Evolutionary conservation across 2,797 vertebrate species (phyloP), one percentile per base, ranked within the genome.

Genomic region (Danio kyathit): DNA sequence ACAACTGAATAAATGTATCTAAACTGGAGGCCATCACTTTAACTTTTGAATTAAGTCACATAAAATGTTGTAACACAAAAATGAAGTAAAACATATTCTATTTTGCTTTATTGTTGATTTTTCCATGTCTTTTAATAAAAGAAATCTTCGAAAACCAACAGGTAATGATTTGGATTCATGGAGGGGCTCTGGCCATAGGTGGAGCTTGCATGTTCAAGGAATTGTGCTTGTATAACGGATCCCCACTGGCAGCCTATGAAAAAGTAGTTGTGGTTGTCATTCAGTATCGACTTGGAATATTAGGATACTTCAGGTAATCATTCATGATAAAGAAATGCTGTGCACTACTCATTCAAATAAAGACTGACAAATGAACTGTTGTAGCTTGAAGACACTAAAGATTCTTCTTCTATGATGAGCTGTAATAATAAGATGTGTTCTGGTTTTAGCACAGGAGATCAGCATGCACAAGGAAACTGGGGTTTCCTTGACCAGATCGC

Each of bases 111-210:
- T n/a, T n/a, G n/a, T n/a, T n/a, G n/a, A n/a, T n/a, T n/a, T n/a
- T n/a, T n/a, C n/a, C n/a, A n/a, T n/a, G n/a, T n/a, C n/a, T n/a
- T 52, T 8, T 61, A 7, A 19, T 9, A 13, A 67, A 82, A 40
- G 5, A 1, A 67, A 52, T 59, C 0, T 73, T 54, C 84, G 72
- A 78, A 4, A 54, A 77, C 82, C 49, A n/a, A 41, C 76, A 96
- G 95, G 95, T 96, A n/a, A 93, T 96, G 94, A 90, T 96, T 61
- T 96, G 95, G 95, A 93, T 96, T 88, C 96, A 96, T 0, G 95
- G 96, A 54, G 96, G 96, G 9, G 91, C 89, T 73, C 86, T 97
- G 63, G 0, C 79, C 0, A 82, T 92, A 48, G 95, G 95, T 0
- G 92, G 93, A 0, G 93, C 94, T 56, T 90, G 91, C 40, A 88